Evolutionary conservation across 2,113 vertebrate genomes (phyloP).

Genomic region (Callorhinus ursinus): DNA sequence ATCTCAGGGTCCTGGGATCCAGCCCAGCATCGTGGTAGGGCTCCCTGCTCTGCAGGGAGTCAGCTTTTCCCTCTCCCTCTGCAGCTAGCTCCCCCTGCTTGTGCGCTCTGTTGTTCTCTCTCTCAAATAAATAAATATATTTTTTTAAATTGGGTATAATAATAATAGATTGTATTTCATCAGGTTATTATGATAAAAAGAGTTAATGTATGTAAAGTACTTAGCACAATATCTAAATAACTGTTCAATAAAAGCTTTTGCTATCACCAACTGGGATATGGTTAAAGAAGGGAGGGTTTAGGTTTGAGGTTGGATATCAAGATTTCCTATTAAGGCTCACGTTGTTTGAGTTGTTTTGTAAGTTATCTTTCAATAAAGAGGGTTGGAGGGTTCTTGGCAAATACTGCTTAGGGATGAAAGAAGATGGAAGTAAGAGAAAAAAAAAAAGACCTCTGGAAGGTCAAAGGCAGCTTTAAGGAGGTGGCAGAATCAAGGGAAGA

Average conservation of each 20-base stretch:
- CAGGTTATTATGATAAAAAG: not conserved
- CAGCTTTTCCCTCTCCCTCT: not conserved
- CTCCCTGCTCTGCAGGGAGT: not conserved
- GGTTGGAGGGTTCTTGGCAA: not conserved
- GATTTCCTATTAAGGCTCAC: not conserved
- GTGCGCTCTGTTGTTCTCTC: not conserved
- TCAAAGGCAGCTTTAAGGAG: not conserved
- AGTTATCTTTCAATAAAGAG: constrained; percentile 19
- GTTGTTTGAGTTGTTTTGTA: not conserved
- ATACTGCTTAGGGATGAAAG: not conserved
- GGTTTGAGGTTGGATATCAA: not conserved
- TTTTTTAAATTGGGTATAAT: not conserved
- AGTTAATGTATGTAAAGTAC: not conserved
- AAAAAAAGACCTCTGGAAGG: not conserved
- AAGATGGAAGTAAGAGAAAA: not conserved
- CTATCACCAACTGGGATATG: not conserved
- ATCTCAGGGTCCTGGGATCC: not conserved
- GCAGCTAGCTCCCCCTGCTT: not conserved
- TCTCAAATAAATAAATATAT: not conserved
- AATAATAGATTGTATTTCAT: not conserved
- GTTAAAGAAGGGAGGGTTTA: constrained; percentile 19
- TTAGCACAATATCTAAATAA: not conserved
- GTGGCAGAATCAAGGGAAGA: not conserved
- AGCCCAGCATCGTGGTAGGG: not conserved
- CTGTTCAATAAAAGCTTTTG: not conserved